These are phyloP conservation scores for Sebastes baramenuke DNA, from an alignment of 2,797 vertebrate genomes.

Conservation along the genomic window DNA sequence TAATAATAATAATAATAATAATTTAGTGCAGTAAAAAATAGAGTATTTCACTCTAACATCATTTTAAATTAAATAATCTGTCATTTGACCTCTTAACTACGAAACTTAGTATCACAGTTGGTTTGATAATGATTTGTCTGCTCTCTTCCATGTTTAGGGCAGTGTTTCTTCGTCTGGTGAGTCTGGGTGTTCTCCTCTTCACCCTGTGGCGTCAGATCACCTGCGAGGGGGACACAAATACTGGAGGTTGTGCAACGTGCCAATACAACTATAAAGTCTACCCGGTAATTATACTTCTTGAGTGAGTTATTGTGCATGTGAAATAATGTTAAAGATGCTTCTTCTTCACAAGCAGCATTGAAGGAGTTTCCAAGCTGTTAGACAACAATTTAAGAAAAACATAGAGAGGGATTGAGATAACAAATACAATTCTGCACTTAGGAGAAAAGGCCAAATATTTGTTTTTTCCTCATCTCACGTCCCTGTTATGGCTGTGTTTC, in stretches of 20 bases:
- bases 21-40: background rate
- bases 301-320: background rate
- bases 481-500: background rate
- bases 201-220: slow-evolving; percentile 89
- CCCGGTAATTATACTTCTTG: slow-evolving; percentile 72
- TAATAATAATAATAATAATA: no score
- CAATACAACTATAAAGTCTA: slow-evolving; percentile 78
- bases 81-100: background rate
- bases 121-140: background rate
- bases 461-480: background rate
- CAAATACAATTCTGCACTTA: background rate
- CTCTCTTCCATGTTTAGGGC: slow-evolving; percentile 73
- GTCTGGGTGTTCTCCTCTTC: slow-evolving; percentile 83
- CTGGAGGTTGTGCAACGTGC: slow-evolving; percentile 62
- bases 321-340: background rate
- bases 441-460: background rate
- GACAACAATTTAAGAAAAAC: background rate
- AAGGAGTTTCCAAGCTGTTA: background rate
- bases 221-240: slow-evolving; percentile 57
- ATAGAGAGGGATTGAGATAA: background rate
- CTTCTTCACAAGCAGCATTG: background rate
- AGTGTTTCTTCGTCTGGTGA: slow-evolving; percentile 85
- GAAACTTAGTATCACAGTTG: background rate
- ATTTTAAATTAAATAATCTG: background rate
- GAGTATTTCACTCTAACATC: background rate